A percentile compares a stretch with the other conserved stretches of the same genome.
Conservation (phyloP, 2,888 invertebrate species). For the Drosophila anomalata region DNA sequence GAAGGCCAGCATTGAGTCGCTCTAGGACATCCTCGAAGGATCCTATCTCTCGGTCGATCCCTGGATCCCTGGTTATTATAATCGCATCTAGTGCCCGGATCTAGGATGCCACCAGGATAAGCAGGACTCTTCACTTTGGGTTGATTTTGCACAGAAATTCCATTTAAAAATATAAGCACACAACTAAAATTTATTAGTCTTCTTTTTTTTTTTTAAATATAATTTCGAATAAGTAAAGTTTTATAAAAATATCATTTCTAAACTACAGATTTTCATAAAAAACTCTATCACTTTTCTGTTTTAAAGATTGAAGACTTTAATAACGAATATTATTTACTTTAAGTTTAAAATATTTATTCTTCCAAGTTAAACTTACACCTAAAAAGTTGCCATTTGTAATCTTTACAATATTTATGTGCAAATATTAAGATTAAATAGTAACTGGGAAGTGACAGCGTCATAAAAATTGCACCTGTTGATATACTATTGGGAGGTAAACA, state of each 20-base stretch:
- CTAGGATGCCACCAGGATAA: neutral
- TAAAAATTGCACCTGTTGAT: neutral
- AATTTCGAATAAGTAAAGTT: neutral
- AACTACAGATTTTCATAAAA: too few relatives aligned
- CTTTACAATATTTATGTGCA: neutral
- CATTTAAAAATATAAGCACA: neutral
- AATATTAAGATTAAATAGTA: neutral
- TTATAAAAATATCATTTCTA: too few relatives aligned
- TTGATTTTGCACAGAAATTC: neutral
- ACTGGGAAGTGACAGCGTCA: neutral
- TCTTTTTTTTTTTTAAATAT: neutral
- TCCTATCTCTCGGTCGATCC: neutral
- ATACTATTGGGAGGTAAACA: neutral
- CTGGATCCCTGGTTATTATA: neutral
- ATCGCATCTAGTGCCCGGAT: neutral
- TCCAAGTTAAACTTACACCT: too few relatives aligned
- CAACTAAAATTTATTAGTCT: neutral
- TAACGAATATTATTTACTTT: too few relatives aligned
- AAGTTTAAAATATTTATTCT: too few relatives aligned
- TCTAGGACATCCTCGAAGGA: slow-evolving; percentile 22
- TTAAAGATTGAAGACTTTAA: too few relatives aligned
- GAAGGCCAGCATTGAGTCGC: slow-evolving; percentile 40
- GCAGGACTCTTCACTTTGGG: neutral
- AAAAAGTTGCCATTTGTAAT: neutral
- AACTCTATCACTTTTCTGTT: too few relatives aligned